These are phyloP conservation scores for Mythimna albipuncta DNA, from an alignment of 2,888 invertebrate species.

Conservation along the genomic window DNA sequence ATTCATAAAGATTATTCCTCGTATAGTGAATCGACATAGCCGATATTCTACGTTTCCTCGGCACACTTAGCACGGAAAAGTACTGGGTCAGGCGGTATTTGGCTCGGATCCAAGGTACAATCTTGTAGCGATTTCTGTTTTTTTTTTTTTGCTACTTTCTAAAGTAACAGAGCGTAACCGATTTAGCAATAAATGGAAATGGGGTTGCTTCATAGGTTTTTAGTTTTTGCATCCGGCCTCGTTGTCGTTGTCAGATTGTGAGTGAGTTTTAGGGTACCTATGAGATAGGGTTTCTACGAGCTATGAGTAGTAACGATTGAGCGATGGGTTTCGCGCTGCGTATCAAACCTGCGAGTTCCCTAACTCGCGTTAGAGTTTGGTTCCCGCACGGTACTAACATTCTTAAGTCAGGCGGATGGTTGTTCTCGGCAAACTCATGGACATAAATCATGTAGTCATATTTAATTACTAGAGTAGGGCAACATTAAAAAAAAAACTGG, in stretches of 20 bases:
- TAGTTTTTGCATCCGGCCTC: not conserved
- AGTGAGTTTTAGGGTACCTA: not conserved
- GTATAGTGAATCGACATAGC: conserved; percentile 56
- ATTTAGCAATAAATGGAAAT: conserved; percentile 77
- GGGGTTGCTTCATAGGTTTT: conserved; percentile 45
- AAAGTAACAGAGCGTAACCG: conserved; percentile 80
- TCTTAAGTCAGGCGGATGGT: no score
- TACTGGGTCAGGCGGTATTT: conserved; percentile 82
- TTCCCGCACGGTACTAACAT: no score
- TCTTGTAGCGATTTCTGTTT: conserved; percentile 76
- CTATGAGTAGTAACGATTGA: no score
- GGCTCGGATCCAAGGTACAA: conserved; percentile 81
- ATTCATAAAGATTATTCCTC: conserved; percentile 55
- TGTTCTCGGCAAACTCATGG: no score
- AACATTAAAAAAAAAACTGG: no score
- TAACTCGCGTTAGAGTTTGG: no score
- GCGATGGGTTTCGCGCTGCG: no score
- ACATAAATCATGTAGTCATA: no score
- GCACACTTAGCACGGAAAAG: conserved; percentile 76
- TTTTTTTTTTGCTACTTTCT: conserved; percentile 78
- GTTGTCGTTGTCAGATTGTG: not conserved
- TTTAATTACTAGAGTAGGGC: no score
- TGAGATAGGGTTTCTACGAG: no score
- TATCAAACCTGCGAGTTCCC: no score
- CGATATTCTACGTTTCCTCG: conserved; percentile 57